phyloP scores from a whole-genome alignment of 2,888 invertebrate species.

The Pegoplata infirma region DNA sequence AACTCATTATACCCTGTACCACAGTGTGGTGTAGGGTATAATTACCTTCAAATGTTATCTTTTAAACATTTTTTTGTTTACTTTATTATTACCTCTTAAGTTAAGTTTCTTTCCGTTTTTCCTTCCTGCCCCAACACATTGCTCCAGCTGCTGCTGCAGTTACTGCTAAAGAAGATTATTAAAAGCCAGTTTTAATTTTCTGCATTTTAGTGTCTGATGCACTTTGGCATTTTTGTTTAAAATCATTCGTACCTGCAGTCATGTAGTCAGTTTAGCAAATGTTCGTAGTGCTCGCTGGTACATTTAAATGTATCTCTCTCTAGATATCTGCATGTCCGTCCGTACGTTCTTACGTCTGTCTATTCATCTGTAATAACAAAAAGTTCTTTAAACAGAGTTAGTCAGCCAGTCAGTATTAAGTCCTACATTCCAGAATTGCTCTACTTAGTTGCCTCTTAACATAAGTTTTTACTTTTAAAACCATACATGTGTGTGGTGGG shows the following conservation, averaged over 20 bases:
- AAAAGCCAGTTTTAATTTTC: constrained; percentile 76
- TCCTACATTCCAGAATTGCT: constrained; percentile 53
- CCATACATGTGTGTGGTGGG: background rate
- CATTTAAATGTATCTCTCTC: constrained; percentile 7
- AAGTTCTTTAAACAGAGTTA: background rate
- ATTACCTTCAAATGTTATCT: constrained; percentile 39
- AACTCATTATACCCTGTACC: too few relatives aligned
- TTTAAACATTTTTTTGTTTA: constrained; percentile 45
- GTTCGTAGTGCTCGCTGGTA: background rate
- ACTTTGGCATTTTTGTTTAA: constrained; percentile 70
- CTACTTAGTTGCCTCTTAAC: constrained; percentile 52
- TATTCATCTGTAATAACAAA: constrained; percentile 1
- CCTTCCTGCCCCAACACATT: background rate
- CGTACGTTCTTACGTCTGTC: background rate
- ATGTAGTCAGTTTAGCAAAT: constrained; percentile 24
- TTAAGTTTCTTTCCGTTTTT: background rate
- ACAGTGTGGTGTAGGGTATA: too few relatives aligned
- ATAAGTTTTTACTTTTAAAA: constrained; percentile 46
- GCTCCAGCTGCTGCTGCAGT: background rate
- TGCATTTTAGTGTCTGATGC: constrained; percentile 74
- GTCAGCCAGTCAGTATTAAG: too few relatives aligned
- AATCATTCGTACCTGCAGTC: constrained; percentile 38
- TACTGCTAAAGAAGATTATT: constrained; percentile 65
- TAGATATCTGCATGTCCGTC: background rate
- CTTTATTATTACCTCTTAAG: constrained; percentile 26